Base-by-base conservation (phyloP, 2,888 invertebrate genomes). In the Chironomus tentans region DNA sequence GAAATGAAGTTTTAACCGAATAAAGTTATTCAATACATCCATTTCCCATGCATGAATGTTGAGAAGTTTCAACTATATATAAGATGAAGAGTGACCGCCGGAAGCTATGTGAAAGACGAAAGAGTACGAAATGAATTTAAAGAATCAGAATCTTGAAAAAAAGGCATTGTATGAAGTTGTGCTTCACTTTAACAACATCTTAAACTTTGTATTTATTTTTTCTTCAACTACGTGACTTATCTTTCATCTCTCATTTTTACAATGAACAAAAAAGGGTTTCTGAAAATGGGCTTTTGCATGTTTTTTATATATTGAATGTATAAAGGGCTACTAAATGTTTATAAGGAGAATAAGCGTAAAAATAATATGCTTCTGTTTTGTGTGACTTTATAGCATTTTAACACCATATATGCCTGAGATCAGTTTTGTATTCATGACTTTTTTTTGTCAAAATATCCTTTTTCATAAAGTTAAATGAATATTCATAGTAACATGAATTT, bases 181-280 rank as follows among this genome's bases (percentile, higher is more conserved):
- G 38, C 38, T 38, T 38, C 38, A 38, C 7, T 38, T 38, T 10
- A 38, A 38, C 38, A 38, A 56, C 21, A 71, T 71, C 50, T 71
- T 56, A 56, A 70, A 48, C 70, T 70, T 70, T 15, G 6, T 38
- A 22, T 46, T 68, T 18, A 15, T 28, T 68, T 28, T 28, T 68
- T 46, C 68, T n/a, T 46, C 46, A 65, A 21, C 38, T 70, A 70
- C 70, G 70, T 70, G 70, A 70, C 70, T 48, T 70, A 70, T 70
- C 65, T 65, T 65, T 65, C 65, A 65, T 65, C 70, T 70, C 48
- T 28, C 28, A 13, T 28, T n/a, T 10, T 13, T 50, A 22, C 22
- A 24, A 18, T 15, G 12, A n/a, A n/a, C 0, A 10, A 65, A 24
- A 61, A 71, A 28, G 71, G 71, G n/a, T 22, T 65, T 18, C 24